Evolutionary conservation across 2,113 vertebrate genomes (phyloP).

Genomic region (Bambusicola thoracicus): DNA sequence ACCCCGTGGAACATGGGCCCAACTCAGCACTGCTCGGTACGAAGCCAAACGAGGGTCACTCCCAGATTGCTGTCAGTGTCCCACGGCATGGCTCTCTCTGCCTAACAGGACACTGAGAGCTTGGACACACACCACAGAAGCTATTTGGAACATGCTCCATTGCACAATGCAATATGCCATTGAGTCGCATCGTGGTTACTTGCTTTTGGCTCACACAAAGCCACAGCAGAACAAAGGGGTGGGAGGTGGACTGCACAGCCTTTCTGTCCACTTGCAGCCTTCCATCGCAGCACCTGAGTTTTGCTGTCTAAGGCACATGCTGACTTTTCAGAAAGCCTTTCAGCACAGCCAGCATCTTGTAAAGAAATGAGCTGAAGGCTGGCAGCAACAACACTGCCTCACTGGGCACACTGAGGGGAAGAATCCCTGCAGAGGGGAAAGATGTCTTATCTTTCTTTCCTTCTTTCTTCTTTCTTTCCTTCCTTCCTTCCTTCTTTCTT

Average conservation of each 20-base stretch:
- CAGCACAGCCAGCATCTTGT: conserved; percentile 21
- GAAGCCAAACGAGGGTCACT: not conserved
- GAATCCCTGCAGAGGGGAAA: not conserved
- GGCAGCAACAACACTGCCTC: not conserved
- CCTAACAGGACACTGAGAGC: accelerated
- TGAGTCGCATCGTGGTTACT: not conserved
- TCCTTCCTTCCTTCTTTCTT: no score
- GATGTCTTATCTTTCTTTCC: not conserved
- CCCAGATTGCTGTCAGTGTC: not conserved
- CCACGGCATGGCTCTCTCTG: not conserved
- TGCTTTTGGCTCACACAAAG: not conserved
- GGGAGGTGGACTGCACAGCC: accelerated
- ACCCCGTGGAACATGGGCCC: not conserved
- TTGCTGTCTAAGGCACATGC: not conserved
- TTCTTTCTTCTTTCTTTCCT: no score
- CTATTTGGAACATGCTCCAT: not conserved
- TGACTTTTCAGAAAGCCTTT: not conserved
- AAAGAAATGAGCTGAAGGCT: conserved; percentile 30
- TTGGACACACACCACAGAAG: not conserved
- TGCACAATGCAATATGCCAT: not conserved
- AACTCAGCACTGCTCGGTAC: not conserved
- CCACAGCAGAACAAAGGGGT: not conserved
- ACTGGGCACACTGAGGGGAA: accelerated
- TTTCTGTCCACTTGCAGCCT: accelerated
- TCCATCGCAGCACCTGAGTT: not conserved